Percentiles rank a stretch among this genome's conserved stretches.
These are phyloP conservation scores for Aspidoscelis tigris DNA, from an alignment of 2,113 vertebrate species.

Conservation along the genomic window DNA sequence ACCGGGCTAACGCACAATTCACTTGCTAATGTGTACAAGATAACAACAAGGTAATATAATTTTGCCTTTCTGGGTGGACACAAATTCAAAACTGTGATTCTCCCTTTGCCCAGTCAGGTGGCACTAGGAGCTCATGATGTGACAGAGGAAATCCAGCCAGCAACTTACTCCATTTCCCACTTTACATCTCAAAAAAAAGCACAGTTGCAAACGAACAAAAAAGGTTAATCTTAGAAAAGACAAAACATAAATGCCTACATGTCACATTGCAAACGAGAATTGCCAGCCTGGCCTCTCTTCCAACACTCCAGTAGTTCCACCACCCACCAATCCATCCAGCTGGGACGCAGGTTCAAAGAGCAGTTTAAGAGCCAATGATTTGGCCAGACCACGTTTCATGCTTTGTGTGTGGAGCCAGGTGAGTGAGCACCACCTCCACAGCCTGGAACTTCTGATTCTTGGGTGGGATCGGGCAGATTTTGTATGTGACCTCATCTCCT, in stretches of 20 bases:
- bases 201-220: slow-evolving; percentile 60
- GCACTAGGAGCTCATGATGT: not conserved
- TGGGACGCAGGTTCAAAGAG: slow-evolving; percentile 2
- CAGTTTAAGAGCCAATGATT: slow-evolving; percentile 90
- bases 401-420: slow-evolving; percentile 91
- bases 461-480: slow-evolving; percentile 93
- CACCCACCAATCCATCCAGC: not conserved
- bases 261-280: slow-evolving; percentile 47
- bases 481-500: slow-evolving; percentile 96
- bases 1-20: not conserved
- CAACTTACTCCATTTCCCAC: slow-evolving; percentile 36
- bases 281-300: not conserved
- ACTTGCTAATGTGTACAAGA: not conserved
- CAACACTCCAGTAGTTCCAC: slow-evolving; percentile 15
- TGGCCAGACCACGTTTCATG: slow-evolving; percentile 98
- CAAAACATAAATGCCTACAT: slow-evolving; percentile 51
- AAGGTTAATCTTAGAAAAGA: slow-evolving; percentile 68
- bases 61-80: not conserved
- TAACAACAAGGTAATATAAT: not conserved
- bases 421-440: slow-evolving; percentile 95
- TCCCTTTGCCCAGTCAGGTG: not conserved
- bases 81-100: not conserved
- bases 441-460: slow-evolving; percentile 99
- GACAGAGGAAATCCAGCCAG: slow-evolving; percentile 1
- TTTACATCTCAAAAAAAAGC: slow-evolving; percentile 35